Evolutionary conservation across 2,113 vertebrate genomes (phyloP).

Genomic region (Spilogale gracilis): DNA sequence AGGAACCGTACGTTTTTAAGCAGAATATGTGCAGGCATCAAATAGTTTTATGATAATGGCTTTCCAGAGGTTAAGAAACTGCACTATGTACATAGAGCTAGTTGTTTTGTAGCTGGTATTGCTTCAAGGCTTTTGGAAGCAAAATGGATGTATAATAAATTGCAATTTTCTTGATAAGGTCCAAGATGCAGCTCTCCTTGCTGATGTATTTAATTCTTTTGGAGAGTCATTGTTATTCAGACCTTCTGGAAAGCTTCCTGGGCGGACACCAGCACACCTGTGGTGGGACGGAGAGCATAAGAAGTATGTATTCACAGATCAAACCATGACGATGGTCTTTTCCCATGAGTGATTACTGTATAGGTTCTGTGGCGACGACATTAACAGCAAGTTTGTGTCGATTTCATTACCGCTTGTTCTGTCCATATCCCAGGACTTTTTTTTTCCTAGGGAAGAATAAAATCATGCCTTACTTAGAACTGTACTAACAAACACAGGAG

Average conservation of each 20-base stretch:
- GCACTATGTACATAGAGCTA: not conserved
- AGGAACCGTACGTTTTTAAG: slow-evolving; percentile 37
- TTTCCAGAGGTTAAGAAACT: slow-evolving; percentile 52
- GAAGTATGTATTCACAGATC: slow-evolving; percentile 6
- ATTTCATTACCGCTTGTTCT: not conserved
- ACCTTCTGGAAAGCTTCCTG: not conserved
- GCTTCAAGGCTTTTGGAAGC: not conserved
- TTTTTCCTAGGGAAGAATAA: slow-evolving; percentile 11
- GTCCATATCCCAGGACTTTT: not conserved
- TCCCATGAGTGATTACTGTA: not conserved
- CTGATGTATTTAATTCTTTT: not conserved
- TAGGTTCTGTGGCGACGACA: not conserved
- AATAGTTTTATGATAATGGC: not conserved
- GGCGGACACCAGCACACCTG: not conserved
- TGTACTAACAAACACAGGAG: not conserved
- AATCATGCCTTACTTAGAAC: not conserved
- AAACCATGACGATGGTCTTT: not conserved
- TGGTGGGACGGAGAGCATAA: not conserved
- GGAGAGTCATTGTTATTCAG: not conserved
- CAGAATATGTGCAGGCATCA: not conserved
- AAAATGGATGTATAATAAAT: not conserved
- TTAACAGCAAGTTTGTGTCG: not conserved
- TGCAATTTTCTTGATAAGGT: not conserved
- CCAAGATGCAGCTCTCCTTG: not conserved
- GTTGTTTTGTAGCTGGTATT: not conserved